Percentiles rank a stretch among this genome's conserved stretches.
Evolutionary conservation across 2,113 vertebrate genomes (phyloP).

Genomic region (Atractosteus spatula): DNA sequence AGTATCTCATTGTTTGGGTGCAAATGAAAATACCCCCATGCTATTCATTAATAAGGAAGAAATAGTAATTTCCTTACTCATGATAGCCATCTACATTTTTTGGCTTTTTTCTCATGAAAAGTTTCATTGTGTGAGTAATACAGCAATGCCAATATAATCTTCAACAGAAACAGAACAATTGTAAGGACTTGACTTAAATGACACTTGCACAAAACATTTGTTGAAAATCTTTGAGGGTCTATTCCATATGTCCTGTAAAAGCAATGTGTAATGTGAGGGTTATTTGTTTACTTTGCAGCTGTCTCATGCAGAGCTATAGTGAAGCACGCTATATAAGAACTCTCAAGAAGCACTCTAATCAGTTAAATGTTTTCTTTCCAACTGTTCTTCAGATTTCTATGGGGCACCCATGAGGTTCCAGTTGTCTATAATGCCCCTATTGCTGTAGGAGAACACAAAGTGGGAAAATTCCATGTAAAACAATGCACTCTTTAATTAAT

Average conservation of each 20-base stretch:
- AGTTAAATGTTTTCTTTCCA: neutral
- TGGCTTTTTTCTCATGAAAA: too few relatives aligned
- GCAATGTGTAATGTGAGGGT: neutral
- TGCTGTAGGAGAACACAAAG: neutral
- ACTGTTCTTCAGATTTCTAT: too few relatives aligned
- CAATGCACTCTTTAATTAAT: conserved; percentile 1
- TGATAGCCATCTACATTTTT: too few relatives aligned
- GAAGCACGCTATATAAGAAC: neutral
- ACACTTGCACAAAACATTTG: neutral
- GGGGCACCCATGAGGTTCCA: neutral
- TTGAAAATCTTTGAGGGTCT: neutral
- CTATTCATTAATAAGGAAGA: too few relatives aligned
- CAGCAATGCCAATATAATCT: neutral
- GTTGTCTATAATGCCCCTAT: neutral
- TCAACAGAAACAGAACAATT: neutral
- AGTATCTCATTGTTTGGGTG: too few relatives aligned
- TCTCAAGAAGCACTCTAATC: neutral
- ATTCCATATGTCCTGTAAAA: neutral
- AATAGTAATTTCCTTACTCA: too few relatives aligned
- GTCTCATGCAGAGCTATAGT: neutral
- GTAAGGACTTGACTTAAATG: neutral
- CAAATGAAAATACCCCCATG: too few relatives aligned
- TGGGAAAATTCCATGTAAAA: conserved; percentile 7
- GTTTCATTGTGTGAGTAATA: too few relatives aligned
- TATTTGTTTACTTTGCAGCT: neutral